Evolutionary conservation across 2,113 vertebrate genomes (phyloP).

Genomic region (Fulica atra): DNA sequence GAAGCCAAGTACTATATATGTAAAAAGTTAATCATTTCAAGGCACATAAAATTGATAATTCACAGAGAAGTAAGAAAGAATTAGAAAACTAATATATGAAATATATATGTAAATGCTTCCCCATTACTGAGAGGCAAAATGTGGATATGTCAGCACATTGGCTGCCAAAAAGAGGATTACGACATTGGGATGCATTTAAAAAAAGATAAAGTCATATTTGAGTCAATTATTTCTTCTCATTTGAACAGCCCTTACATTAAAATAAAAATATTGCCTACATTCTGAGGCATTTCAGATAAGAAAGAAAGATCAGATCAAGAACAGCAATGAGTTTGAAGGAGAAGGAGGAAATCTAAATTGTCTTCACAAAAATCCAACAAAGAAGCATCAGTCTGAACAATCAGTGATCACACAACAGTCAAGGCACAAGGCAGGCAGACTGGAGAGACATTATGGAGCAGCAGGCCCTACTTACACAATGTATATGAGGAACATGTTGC

Average conservation of each 20-base stretch:
- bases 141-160: not conserved
- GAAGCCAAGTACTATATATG: not conserved
- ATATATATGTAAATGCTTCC: not conserved
- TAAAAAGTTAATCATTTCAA: not conserved
- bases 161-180: not conserved
- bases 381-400: not conserved
- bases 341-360: not conserved
- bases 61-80: not conserved
- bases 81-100: not conserved
- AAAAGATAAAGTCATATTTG: not conserved
- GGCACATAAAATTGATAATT: not conserved
- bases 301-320: not conserved
- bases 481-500: not conserved
- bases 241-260: not conserved
- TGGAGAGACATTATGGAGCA: not conserved
- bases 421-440: not conserved
- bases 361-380: not conserved
- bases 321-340: not conserved
- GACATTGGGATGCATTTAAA: not conserved
- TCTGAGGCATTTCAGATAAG: not conserved
- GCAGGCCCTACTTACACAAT: not conserved
- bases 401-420: not conserved
- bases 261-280: not conserved
- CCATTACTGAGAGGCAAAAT: not conserved
- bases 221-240: not conserved